Conservation (phyloP, 2,797 vertebrate species). For the Xiphorhynchus erythropygius region DNA sequence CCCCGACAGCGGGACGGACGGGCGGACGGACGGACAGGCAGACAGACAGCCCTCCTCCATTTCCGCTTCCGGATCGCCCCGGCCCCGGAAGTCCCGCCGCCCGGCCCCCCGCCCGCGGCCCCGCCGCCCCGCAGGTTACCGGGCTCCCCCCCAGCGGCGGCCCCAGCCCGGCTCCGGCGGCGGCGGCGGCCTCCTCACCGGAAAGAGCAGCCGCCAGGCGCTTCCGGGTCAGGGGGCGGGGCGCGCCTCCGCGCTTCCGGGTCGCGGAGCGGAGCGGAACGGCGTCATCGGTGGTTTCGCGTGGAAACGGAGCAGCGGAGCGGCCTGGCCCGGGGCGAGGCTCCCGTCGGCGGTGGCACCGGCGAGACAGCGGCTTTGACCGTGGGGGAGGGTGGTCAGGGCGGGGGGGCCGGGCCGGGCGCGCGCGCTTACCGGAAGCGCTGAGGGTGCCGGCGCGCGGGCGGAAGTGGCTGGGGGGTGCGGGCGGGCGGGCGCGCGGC, state of each 20-base stretch:
- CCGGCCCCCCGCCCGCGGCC: background rate
- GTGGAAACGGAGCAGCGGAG: background rate
- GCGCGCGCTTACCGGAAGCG: conserved; percentile 49
- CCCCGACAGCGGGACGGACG: background rate
- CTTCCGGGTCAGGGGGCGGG: conserved; percentile 55
- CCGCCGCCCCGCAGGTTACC: conserved; percentile 16
- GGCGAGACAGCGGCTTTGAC: too few relatives aligned
- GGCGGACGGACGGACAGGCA: background rate
- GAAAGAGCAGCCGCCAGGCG: conserved; percentile 21
- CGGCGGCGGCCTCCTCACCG: conserved; percentile 60
- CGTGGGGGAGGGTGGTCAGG: background rate
- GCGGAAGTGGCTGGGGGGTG: background rate
- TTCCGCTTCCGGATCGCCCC: conserved; percentile 77
- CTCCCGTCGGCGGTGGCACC: too few relatives aligned
- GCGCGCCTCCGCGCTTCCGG: conserved; percentile 8
- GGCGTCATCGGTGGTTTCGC: background rate
- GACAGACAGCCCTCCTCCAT: conserved; percentile 37
- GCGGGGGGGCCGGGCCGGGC: background rate
- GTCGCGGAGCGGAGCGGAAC: background rate
- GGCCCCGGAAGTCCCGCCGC: conserved; percentile 4
- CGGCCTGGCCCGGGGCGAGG: too few relatives aligned
- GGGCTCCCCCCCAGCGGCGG: conserved; percentile 40
- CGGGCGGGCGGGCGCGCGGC: background rate
- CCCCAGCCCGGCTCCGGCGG: conserved; percentile 35
- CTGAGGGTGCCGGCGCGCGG: background rate